Percentiles rank a stretch among this genome's conserved stretches.
Evolutionary conservation across 2,888 invertebrate species (phyloP).

Genomic region (Meiosimyza platycephala): DNA sequence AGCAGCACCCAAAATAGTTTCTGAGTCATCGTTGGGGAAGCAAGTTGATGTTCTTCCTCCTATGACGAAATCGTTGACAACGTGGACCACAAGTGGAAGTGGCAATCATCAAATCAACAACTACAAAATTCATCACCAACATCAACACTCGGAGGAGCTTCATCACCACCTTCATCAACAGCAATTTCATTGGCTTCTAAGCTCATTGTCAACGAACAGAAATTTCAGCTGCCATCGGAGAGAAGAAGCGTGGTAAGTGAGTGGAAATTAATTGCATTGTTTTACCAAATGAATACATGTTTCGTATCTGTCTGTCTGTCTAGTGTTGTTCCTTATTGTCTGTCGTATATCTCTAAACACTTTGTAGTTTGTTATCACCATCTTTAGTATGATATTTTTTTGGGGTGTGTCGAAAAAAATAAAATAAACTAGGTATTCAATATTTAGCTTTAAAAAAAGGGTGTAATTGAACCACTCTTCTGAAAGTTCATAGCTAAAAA

Average conservation of each 20-base stretch:
- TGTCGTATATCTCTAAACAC: conserved; percentile 27
- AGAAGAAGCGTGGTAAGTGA: conserved; percentile 50
- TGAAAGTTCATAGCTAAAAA: no score
- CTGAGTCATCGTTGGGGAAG: no score
- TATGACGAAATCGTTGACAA: background rate
- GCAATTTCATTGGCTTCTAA: conserved; percentile 5
- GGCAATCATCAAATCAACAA: conserved; percentile 64
- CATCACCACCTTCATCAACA: conserved; percentile 31
- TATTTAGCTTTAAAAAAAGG: no score
- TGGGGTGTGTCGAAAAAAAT: no score
- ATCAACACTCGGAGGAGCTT: conserved; percentile 15
- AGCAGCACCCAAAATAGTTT: no score
- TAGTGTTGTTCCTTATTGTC: conserved; percentile 30
- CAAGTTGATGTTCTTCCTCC: background rate
- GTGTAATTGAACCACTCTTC: no score
- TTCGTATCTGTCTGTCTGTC: conserved; percentile 24
- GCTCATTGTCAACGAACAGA: conserved; percentile 1
- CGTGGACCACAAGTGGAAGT: conserved; percentile 40
- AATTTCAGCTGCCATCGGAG: conserved; percentile 1
- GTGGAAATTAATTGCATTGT: conserved; percentile 65
- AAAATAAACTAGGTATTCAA: no score
- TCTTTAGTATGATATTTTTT: no score
- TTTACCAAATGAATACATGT: conserved; percentile 57
- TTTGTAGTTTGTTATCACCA: conserved; percentile 20
- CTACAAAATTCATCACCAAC: conserved; percentile 62